Evolutionary conservation across 2,797 vertebrate species (phyloP).

Genomic region (Chiloscyllium punctatum): DNA sequence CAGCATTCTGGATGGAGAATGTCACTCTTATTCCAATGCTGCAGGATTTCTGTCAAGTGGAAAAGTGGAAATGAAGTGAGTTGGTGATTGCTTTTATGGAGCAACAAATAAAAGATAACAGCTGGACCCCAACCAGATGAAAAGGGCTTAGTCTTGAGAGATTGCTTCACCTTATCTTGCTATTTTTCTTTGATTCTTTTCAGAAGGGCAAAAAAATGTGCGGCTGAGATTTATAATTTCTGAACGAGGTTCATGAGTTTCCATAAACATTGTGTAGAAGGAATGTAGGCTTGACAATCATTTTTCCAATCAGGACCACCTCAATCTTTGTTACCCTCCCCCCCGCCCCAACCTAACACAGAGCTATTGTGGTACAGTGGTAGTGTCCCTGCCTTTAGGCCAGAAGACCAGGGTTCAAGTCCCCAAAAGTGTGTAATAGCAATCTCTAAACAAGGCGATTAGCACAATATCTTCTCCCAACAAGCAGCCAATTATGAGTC

Average conservation of each 20-base stretch:
- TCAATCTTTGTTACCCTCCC: no score
- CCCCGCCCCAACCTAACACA: no score
- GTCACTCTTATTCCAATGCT: not conserved
- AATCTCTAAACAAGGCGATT: no score
- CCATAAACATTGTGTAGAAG: not conserved
- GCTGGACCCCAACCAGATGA: not conserved
- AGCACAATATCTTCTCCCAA: not conserved
- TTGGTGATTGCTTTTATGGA: not conserved
- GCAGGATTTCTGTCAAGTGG: not conserved
- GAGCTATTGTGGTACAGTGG: no score
- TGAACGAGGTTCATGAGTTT: not conserved
- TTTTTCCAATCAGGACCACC: not conserved
- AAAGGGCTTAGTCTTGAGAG: not conserved
- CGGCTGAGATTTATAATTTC: not conserved
- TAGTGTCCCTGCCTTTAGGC: no score
- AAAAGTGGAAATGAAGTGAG: not conserved
- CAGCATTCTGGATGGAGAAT: not conserved
- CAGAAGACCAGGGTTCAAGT: no score
- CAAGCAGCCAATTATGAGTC: not conserved
- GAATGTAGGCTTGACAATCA: not conserved
- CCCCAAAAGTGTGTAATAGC: no score
- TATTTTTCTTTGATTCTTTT: not conserved
- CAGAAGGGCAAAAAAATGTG: not conserved
- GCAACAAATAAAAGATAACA: no score
- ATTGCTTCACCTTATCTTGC: not conserved